Conservation (phyloP, 1,140 invertebrate genomes). For the Euborellia annulipes region DNA sequence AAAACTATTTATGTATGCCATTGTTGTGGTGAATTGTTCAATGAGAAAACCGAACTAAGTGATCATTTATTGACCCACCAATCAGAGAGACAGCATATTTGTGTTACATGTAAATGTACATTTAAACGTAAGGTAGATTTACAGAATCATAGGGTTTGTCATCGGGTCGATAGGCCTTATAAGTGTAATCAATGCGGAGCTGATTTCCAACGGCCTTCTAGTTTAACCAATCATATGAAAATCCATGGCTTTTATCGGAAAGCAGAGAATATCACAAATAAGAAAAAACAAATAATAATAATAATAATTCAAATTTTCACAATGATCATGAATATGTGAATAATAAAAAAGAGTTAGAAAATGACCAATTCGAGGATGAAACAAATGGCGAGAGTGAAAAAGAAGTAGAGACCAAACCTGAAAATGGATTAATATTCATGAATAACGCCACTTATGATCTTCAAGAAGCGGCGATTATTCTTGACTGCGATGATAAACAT, state of each 20-base stretch:
- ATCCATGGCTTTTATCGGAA: conserved; percentile 26
- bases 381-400: conserved; percentile 15
- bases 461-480: too few species aligned
- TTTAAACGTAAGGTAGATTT: conserved; percentile 28
- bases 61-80: conserved; percentile 30
- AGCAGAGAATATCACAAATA: too few species aligned
- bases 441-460: too few species aligned
- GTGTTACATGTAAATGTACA: conserved; percentile 23
- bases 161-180: conserved; percentile 27
- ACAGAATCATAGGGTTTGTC: conserved; percentile 30
- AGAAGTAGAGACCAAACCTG: conserved; percentile 1
- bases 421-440: too few species aligned
- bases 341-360: conserved; percentile 13
- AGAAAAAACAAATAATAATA: too few species aligned
- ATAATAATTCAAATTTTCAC: too few species aligned
- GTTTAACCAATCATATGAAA: conserved; percentile 34
- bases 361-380: conserved; percentile 25
- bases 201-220: conserved; percentile 32
- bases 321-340: too few species aligned
- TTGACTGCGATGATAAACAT: too few species aligned
- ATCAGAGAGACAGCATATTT: conserved; percentile 26
- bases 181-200: conserved; percentile 28
- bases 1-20: conserved; percentile 16
- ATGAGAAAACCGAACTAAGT: conserved; percentile 25
- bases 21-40: conserved; percentile 26